phyloP scores from a whole-genome alignment of 2,113 vertebrate species.

The Brachyhypopomus occidentalis region DNA sequence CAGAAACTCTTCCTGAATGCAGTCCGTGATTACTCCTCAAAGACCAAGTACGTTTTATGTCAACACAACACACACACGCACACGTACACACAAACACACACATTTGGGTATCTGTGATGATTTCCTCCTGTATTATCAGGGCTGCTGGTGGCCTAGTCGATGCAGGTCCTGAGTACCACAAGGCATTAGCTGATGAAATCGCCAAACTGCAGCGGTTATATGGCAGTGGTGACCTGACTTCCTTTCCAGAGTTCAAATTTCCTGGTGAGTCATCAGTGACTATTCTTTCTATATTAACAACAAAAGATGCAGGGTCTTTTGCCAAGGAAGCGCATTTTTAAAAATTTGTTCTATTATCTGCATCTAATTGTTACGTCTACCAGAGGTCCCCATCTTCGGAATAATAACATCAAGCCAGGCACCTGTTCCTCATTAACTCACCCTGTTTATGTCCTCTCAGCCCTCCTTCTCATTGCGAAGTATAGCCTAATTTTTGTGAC shows the following conservation, averaged over 20 bases:
- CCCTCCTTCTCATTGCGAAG: too few species aligned
- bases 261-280: slow-evolving; percentile 72
- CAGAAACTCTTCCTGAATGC: slow-evolving; percentile 94
- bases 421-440: too few species aligned
- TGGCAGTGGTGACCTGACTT: slow-evolving; percentile 85
- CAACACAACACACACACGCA: too few species aligned
- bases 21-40: slow-evolving; percentile 83
- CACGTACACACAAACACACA: too few species aligned
- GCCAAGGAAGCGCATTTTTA: too few species aligned
- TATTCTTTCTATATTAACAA: not conserved
- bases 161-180: slow-evolving; percentile 82
- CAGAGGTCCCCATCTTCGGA: too few species aligned
- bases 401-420: too few species aligned
- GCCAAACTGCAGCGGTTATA: slow-evolving; percentile 85
- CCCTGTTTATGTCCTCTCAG: too few species aligned
- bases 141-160: slow-evolving; percentile 81
- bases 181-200: slow-evolving; percentile 80
- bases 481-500: too few species aligned
- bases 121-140: slow-evolving; percentile 63
- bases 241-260: slow-evolving; percentile 89
- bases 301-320: too few species aligned
- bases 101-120: not conserved
- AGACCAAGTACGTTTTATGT: slow-evolving; percentile 80
- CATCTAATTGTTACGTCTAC: too few species aligned
- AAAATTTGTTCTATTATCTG: too few species aligned